These are phyloP conservation scores for Callipepla squamata DNA, from an alignment of 2,113 vertebrate genomes.

Conservation along the genomic window DNA sequence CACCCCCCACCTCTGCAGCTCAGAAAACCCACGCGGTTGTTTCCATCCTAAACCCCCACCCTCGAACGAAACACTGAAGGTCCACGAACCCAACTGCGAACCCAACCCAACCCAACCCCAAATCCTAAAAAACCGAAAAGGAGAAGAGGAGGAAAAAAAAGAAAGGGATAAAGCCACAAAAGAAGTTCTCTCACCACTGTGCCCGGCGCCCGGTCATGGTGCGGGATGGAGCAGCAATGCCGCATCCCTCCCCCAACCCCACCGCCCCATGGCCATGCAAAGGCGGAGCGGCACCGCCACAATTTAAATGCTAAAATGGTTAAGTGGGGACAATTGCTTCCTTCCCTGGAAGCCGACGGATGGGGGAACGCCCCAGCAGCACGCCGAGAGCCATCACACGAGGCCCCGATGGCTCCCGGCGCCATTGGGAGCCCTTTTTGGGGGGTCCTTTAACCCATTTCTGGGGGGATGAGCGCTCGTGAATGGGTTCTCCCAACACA, in stretches of 20 bases:
- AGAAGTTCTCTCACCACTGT: not conserved
- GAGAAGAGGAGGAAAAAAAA: not conserved
- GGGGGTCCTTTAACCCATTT: not conserved
- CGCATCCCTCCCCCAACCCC: not conserved
- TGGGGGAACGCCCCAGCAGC: not conserved
- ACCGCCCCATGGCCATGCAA: not conserved
- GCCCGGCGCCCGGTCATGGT: not conserved
- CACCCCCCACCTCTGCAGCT: not conserved
- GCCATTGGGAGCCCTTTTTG: not conserved
- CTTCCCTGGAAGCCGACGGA: not conserved
- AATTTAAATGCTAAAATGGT: slow-evolving; percentile 52
- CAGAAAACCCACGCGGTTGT: not conserved
- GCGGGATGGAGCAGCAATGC: not conserved
- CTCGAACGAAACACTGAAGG: too few species aligned
- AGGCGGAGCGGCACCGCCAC: not conserved
- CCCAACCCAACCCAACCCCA: too few species aligned
- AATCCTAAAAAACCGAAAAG: not conserved
- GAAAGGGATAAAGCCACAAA: not conserved
- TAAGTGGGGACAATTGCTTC: slow-evolving; percentile 38
- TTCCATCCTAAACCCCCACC: not conserved
- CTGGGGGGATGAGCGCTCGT: too few species aligned
- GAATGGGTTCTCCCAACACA: not conserved
- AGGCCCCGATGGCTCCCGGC: not conserved
- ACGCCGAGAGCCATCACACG: not conserved
- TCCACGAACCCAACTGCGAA: too few species aligned